These are phyloP conservation scores for Brenthis hecate DNA, from an alignment of 2,888 invertebrate genomes.

Conservation along the genomic window DNA sequence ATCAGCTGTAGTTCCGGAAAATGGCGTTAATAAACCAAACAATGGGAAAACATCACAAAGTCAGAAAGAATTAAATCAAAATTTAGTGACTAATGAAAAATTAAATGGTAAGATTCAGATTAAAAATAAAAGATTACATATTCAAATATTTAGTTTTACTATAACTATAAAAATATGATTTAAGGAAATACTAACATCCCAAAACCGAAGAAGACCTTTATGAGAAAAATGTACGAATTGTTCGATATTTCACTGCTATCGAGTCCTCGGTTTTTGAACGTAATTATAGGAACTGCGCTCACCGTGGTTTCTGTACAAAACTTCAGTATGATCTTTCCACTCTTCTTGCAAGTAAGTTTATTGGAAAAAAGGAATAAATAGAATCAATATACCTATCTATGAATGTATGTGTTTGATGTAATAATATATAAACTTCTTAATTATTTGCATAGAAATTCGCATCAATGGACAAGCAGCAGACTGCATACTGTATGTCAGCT, in stretches of 20 bases:
- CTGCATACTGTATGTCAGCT: slow-evolving; percentile 87
- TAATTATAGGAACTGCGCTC: slow-evolving; percentile 85
- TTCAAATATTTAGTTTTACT: background rate
- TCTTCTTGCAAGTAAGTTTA: slow-evolving; percentile 82
- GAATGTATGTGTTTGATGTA: background rate
- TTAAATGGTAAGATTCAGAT: slow-evolving; percentile 51
- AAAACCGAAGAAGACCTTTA: slow-evolving; percentile 45
- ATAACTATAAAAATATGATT: slow-evolving; percentile 39
- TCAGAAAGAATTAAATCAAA: slow-evolving; percentile 52
- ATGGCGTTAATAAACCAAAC: slow-evolving; percentile 45
- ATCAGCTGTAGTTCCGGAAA: slow-evolving; percentile 42
- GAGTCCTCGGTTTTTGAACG: slow-evolving; percentile 85
- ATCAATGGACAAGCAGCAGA: slow-evolving; percentile 72
- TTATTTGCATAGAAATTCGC: slow-evolving; percentile 63
- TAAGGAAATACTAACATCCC: slow-evolving; percentile 46
- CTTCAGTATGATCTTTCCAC: slow-evolving; percentile 87
- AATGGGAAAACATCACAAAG: slow-evolving; percentile 52
- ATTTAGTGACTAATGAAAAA: slow-evolving; percentile 47
- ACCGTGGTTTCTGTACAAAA: slow-evolving; percentile 86
- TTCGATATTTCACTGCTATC: slow-evolving; percentile 85
- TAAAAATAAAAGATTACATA: background rate
- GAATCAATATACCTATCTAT: no score
- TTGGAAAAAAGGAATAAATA: background rate
- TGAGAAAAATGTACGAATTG: slow-evolving; percentile 67
- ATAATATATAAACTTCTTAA: slow-evolving; percentile 22